phyloP scores from a whole-genome alignment of 2,797 vertebrate species.

The Poeciliopsis gracilis region DNA sequence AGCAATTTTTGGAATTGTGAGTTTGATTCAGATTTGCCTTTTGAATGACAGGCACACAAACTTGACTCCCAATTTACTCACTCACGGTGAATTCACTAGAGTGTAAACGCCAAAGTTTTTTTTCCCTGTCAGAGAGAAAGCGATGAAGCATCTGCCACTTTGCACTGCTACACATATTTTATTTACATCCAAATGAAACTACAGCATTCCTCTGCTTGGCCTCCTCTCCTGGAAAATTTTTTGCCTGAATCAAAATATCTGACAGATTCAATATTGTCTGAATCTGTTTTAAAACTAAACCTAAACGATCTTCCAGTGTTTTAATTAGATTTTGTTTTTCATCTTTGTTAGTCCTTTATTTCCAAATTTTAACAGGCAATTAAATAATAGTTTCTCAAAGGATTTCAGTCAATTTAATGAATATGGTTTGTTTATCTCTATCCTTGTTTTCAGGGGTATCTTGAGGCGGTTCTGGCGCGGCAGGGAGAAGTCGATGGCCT shows the following conservation, averaged over 20 bases:
- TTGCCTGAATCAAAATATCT: constrained; percentile 61
- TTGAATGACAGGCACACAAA: constrained; percentile 15
- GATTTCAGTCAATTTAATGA: neutral
- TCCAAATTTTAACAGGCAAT: neutral
- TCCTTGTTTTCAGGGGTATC: constrained; percentile 82
- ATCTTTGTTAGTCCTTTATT: constrained; percentile 1
- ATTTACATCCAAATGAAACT: constrained; percentile 37
- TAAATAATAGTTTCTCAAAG: constrained; percentile 6
- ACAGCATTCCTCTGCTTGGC: constrained; percentile 29
- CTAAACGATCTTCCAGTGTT: neutral
- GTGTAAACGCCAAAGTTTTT: constrained; percentile 1
- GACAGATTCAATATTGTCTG: constrained; percentile 41
- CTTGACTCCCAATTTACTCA: neutral
- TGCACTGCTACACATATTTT: constrained; percentile 13
- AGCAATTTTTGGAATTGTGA: neutral
- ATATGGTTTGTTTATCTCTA: constrained; percentile 2
- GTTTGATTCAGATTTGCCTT: constrained; percentile 11
- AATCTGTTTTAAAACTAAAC: constrained; percentile 12
- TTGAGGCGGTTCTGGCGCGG: constrained; percentile 83
- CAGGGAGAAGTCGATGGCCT: constrained; percentile 93
- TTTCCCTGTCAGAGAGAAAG: constrained; percentile 20
- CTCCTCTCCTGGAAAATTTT: constrained; percentile 40
- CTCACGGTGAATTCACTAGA: neutral
- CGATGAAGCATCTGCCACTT: constrained; percentile 6
- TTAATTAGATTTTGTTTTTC: neutral